Evolutionary conservation across 2,888 invertebrate genomes (phyloP), one percentile per base, ranked within the genome.

Genomic region (Molanna angustata): DNA sequence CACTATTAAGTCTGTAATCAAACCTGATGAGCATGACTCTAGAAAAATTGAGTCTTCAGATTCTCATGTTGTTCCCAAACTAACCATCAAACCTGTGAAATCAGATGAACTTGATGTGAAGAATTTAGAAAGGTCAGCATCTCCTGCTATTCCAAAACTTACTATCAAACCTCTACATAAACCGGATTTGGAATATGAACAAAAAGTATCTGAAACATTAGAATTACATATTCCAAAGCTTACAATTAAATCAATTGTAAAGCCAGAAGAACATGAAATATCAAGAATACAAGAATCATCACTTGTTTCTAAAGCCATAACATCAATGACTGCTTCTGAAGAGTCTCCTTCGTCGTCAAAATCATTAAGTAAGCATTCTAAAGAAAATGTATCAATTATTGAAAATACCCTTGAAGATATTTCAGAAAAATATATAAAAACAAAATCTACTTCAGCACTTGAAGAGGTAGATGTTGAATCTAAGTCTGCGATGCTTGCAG

Each of bases 1-100:
- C 66, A 76, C 74, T 65, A 79, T 79, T 67, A 79, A 79, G 69
- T 78, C 79, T 65, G 76, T 79, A 64, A 64, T 77, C 41, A 76
- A 73, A 66, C 64, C 74, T 33, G 73, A 73, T 20, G 76, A 73
- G 65, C 72, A 72, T 33, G 74, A 75, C 62, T 72, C 45, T 18
- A 33, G 50, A 41, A n/a, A 50, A 16, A 47, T 42, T 11, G 45
- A 56, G 39, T 46, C 50, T 31, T 6, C 44, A 43, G 49, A 49
- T 49, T 70, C 68, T 60, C 65, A 67, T 52, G 49, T 62, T 14
- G 62, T 71, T 54, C 65, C 67, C 32, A 72, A 72, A 59, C 41
- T 67, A 13, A 66, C 64, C 4, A 65, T 66, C 40, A 66, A 66
- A 61, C 62, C 63, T 11, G 59, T 64, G 42, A 61, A 62, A 39